Conservation (phyloP, 1,140 invertebrate species). For the Maconellicoccus hirsutus region DNA sequence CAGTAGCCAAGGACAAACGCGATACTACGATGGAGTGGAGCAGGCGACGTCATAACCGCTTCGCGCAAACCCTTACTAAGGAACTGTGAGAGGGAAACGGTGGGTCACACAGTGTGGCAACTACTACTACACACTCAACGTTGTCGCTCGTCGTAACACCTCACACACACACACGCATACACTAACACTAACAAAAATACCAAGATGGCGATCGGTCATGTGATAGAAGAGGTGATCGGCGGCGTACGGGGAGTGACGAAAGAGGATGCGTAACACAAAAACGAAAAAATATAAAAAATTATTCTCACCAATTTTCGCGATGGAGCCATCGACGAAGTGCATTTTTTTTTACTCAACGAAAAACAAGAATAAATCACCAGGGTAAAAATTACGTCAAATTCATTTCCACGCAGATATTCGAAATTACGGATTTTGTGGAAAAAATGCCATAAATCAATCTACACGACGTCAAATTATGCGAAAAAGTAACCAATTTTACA, state of each 20-base stretch:
- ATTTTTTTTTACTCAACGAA: no score
- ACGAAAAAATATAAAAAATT: slow-evolving; percentile 1
- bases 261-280: slow-evolving; percentile 17
- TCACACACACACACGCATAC: not conserved
- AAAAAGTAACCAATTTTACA: no score
- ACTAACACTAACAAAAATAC: slow-evolving; percentile 15
- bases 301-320: no score
- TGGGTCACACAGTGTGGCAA: not conserved
- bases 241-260: not conserved
- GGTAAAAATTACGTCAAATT: no score
- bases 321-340: no score
- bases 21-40: not conserved
- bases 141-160: not conserved
- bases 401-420: no score
- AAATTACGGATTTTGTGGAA: no score
- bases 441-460: no score
- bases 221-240: slow-evolving; percentile 12
- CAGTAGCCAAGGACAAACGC: slow-evolving; percentile 10
- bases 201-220: slow-evolving; percentile 21
- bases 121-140: slow-evolving; percentile 4
- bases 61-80: slow-evolving; percentile 16
- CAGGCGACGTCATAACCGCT: slow-evolving; percentile 15
- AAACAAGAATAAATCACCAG: no score
- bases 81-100: not conserved
- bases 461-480: no score